A percentile compares a stretch with the other conserved stretches of the same genome.
Conservation (phyloP, 2,888 invertebrate species). For the Eupsilia transversa region DNA sequence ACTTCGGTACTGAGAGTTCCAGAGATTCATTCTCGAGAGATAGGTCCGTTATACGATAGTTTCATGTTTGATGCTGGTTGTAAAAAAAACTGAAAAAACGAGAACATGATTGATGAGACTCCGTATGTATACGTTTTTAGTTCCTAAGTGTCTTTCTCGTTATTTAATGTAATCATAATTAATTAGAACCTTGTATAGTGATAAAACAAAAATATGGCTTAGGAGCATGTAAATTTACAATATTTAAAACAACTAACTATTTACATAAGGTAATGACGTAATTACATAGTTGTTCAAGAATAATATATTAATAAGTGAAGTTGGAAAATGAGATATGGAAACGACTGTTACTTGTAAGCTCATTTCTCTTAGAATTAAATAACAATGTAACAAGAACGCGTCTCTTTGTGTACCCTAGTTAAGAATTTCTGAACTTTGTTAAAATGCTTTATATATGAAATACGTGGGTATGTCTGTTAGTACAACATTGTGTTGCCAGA, state of each 20-base stretch:
- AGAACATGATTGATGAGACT: neutral
- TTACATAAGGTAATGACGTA: neutral
- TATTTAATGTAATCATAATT: neutral
- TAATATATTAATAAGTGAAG: neutral
- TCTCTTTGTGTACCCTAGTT: slow-evolving; percentile 51
- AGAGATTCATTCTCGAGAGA: neutral
- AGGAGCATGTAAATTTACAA: neutral
- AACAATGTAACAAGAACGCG: slow-evolving; percentile 46
- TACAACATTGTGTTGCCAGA: slow-evolving; percentile 38
- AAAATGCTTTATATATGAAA: slow-evolving; percentile 16
- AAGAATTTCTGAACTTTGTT: slow-evolving; percentile 49
- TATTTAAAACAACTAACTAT: neutral
- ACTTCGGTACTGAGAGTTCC: neutral
- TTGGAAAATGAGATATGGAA: slow-evolving; percentile 25
- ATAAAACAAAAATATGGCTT: neutral
- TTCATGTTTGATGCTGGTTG: neutral
- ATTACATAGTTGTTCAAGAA: neutral
- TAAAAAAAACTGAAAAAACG: neutral
- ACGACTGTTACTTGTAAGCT: slow-evolving; percentile 7
- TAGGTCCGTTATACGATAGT: neutral
- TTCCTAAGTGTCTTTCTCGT: neutral
- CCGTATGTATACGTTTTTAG: neutral
- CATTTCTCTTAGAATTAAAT: slow-evolving; percentile 49
- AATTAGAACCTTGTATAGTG: neutral
- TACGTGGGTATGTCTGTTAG: slow-evolving; percentile 20